phyloP scores from a whole-genome alignment of 2,888 invertebrate genomes.

The Colostygia pectinataria region DNA sequence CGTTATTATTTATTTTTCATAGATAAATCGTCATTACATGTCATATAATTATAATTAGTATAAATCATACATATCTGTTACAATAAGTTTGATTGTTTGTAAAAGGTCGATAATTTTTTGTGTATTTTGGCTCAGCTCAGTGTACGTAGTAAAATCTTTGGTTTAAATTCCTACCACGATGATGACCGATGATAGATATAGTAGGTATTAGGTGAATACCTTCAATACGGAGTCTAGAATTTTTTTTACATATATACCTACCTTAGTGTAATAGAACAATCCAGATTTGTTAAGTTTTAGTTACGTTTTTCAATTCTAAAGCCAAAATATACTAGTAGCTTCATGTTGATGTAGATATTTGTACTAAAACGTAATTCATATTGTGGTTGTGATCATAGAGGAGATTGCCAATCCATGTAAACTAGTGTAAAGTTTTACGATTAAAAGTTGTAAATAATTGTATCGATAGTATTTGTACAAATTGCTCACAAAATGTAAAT shows the following conservation, averaged over 20 bases:
- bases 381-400: constrained; percentile 80
- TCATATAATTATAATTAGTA: constrained; percentile 24
- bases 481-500: constrained; percentile 79
- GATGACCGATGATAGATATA: too few species aligned
- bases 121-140: constrained; percentile 45
- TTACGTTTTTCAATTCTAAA: constrained; percentile 6
- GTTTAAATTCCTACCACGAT: too few species aligned
- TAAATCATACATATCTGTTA: constrained; percentile 73
- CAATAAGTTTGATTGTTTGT: constrained; percentile 63
- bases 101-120: constrained; percentile 32
- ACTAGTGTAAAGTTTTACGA: constrained; percentile 53
- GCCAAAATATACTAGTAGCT: constrained; percentile 27
- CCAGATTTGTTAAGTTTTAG: background rate
- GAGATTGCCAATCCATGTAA: constrained; percentile 79
- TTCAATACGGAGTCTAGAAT: background rate
- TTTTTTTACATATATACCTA: background rate
- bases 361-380: constrained; percentile 48
- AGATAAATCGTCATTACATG: constrained; percentile 22
- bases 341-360: constrained; percentile 38
- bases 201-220: too few species aligned
- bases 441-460: constrained; percentile 65
- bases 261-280: background rate
- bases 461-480: constrained; percentile 78
- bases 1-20: constrained; percentile 21
- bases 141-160: too few species aligned